Conservation (phyloP, 2,888 invertebrate genomes). For the Holacanthella duospinosa region DNA sequence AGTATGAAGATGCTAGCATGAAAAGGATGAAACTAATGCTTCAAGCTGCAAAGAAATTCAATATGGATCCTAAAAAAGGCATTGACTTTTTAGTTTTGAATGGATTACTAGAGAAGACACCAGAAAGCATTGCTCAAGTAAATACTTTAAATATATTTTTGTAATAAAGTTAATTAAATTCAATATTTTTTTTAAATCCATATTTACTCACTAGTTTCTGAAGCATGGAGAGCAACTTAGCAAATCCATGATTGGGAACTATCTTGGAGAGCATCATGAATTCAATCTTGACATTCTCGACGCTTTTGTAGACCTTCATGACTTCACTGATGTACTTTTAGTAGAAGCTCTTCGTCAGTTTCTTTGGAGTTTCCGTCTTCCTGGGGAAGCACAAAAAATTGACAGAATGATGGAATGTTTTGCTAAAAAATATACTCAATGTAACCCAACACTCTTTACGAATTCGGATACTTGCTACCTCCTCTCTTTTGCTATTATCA, state of each 20-base stretch:
- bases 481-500: conserved; percentile 49
- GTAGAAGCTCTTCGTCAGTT: conserved; percentile 49
- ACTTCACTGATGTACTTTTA: conserved; percentile 46
- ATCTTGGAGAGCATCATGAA: conserved; percentile 47
- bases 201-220: conserved; percentile 21
- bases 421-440: conserved; percentile 26
- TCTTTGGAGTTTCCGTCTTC: conserved; percentile 46
- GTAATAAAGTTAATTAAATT: not conserved
- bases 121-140: conserved; percentile 30
- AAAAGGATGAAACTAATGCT: conserved; percentile 39
- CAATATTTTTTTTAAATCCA: not conserved
- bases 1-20: conserved; percentile 8
- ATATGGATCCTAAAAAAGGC: conserved; percentile 49
- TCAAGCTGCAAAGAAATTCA: conserved; percentile 47
- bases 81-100: conserved; percentile 47
- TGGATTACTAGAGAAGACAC: conserved; percentile 42
- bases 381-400: conserved; percentile 34
- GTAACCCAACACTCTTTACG: conserved; percentile 25
- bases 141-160: not conserved
- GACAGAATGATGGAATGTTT: conserved; percentile 34
- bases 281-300: conserved; percentile 46
- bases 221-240: conserved; percentile 47
- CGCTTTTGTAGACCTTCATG: conserved; percentile 47
- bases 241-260: conserved; percentile 49
- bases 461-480: conserved; percentile 48